Evolutionary conservation across 2,888 invertebrate genomes (phyloP).

Genomic region (Patella pellucida): DNA sequence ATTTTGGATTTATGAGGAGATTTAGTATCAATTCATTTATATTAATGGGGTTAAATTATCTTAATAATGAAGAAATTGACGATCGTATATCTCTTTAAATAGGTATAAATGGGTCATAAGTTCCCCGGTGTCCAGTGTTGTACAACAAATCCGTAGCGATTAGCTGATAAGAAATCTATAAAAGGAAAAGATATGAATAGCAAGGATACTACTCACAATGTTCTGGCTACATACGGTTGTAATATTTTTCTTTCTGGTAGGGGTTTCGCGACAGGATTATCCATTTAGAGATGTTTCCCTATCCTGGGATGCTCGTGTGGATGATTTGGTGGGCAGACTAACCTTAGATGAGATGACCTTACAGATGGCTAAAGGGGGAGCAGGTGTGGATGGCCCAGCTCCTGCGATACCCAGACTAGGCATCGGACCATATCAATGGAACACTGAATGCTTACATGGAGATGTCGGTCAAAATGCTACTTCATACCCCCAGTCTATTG

Average conservation of each 20-base stretch:
- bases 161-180: too few species aligned
- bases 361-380: slow-evolving; percentile 47
- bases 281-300: slow-evolving; percentile 56
- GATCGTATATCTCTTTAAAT: too few species aligned
- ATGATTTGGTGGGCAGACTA: slow-evolving; percentile 55
- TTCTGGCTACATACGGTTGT: too few species aligned
- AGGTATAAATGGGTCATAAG: too few species aligned
- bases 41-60: too few species aligned
- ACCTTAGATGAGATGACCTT: slow-evolving; percentile 53
- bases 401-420: slow-evolving; percentile 52
- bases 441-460: slow-evolving; percentile 58
- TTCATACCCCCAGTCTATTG: slow-evolving; percentile 57
- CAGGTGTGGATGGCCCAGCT: slow-evolving; percentile 42
- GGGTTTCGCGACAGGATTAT: background rate
- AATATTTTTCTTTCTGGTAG: background rate
- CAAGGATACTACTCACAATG: too few species aligned
- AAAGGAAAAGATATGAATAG: too few species aligned
- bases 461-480: slow-evolving; percentile 54
- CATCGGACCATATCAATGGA: slow-evolving; percentile 57
- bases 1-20: too few species aligned
- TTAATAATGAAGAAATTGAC: too few species aligned
- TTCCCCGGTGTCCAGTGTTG: too few species aligned
- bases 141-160: too few species aligned
- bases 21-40: too few species aligned
- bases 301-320: slow-evolving; percentile 51